Evolutionary conservation across 2,797 vertebrate species (phyloP).

Genomic region (Sus cebifrons): DNA sequence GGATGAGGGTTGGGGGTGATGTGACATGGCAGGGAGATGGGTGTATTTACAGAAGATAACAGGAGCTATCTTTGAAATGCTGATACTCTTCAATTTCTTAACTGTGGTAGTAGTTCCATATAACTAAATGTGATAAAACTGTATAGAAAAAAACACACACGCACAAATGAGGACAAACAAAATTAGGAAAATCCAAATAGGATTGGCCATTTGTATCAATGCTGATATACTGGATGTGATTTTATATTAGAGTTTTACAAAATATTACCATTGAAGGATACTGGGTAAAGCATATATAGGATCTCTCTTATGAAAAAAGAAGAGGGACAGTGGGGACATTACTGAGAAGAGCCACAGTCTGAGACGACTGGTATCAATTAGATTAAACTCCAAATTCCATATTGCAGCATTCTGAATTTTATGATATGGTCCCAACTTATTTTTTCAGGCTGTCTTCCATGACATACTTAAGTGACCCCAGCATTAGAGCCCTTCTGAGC

Average conservation of each 20-base stretch:
- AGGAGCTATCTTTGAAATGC: background rate
- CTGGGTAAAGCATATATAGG: background rate
- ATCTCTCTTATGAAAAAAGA: background rate
- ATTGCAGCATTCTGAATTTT: background rate
- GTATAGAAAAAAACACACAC: background rate
- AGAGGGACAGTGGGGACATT: background rate
- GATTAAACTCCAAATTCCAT: slow-evolving; percentile 1
- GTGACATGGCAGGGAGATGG: background rate
- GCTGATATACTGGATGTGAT: background rate
- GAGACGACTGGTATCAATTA: background rate
- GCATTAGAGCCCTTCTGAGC: background rate
- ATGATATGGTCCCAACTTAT: background rate
- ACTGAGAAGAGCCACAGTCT: background rate
- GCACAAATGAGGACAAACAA: background rate
- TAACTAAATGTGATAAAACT: background rate
- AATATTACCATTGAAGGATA: background rate
- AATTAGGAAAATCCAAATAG: background rate
- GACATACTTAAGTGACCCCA: background rate
- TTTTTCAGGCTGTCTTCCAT: background rate
- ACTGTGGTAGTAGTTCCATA: background rate
- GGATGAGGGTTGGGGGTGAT: background rate
- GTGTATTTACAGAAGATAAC: background rate
- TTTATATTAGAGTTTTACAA: background rate
- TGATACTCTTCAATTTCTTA: background rate
- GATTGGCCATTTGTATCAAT: background rate